Conservation (phyloP, 1,140 invertebrate species). For the Diuraphis noxia region DNA sequence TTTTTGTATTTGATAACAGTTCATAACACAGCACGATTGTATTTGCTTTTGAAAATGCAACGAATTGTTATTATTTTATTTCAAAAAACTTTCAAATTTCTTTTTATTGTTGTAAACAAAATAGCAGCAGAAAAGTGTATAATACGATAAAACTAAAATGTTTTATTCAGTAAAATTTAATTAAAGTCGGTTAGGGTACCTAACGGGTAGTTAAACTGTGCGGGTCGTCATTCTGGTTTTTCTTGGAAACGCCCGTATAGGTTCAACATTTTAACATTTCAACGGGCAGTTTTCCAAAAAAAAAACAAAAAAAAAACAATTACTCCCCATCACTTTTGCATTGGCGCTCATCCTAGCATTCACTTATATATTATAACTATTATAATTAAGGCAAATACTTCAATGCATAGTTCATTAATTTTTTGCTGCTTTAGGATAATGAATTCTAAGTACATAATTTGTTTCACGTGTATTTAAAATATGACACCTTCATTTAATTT, state of each 20-base stretch:
- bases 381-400: too few relatives aligned
- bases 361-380: background rate
- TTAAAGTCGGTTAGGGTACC: background rate
- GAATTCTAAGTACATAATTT: too few relatives aligned
- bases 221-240: too few relatives aligned
- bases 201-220: too few relatives aligned
- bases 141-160: background rate
- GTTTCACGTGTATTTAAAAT: too few relatives aligned
- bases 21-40: background rate
- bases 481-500: too few relatives aligned
- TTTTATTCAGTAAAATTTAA: conserved; percentile 2
- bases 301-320: background rate
- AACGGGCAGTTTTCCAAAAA: background rate
- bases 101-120: background rate
- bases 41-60: background rate
- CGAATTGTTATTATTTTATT: background rate
- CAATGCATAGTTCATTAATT: too few relatives aligned
- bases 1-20: background rate
- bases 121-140: background rate
- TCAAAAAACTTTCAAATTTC: background rate
- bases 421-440: too few relatives aligned
- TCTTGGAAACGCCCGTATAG: background rate
- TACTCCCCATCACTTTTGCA: background rate
- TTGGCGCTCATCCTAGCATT: background rate
- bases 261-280: background rate